Base-by-base conservation (phyloP, 1,140 invertebrate genomes). In the Drosophila lini region DNA sequence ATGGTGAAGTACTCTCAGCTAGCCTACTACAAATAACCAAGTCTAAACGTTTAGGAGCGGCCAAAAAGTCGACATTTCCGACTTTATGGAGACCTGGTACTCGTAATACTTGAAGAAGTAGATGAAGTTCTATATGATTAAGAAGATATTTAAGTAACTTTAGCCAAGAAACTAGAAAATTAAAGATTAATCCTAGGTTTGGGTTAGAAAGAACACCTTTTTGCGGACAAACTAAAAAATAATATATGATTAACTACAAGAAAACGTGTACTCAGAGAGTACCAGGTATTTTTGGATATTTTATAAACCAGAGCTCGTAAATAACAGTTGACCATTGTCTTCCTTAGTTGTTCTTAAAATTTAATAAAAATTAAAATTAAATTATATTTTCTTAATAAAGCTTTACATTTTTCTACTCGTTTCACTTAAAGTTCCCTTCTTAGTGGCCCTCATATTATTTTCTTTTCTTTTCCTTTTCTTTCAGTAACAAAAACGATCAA, bases 1-100 rank as follows among this genome's bases (percentile, higher is more conserved):
- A 48, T 16, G 19, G 22, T 70, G 44, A 40, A 76, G 60, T 75
- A 71, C 52, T 71, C 34, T 58, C 28, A 44, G 68, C 69, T 63
- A 78, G 67, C 76, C 74, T 79, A 74, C 28, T 47, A 61, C 65
- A 34, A 44, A 19, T 2, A 38, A 47, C 69, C 19, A 64, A 48
- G 22, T n/a, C 57, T 42, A 61, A 41, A 42, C 19, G 22, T 36
- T 9, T 5, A 44, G 28, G 57, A 61, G 40, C 19, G n/a, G n/a
- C 19, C 11, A 45, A 42, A 45, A 16, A 45, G 57, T 65, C 31
- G 57, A 5, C 0, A 8, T 16, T 15, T 5, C 62, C 65, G 13
- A 67, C 61, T 31, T 36, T 25, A 8, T 0, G 0, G 0, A 13
- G 3, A 67, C 31, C 38, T 7, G 65, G 62, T 38, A 67, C 65